phyloP scores from a whole-genome alignment of 2,797 vertebrate species.

The Spheniscus humboldti region DNA sequence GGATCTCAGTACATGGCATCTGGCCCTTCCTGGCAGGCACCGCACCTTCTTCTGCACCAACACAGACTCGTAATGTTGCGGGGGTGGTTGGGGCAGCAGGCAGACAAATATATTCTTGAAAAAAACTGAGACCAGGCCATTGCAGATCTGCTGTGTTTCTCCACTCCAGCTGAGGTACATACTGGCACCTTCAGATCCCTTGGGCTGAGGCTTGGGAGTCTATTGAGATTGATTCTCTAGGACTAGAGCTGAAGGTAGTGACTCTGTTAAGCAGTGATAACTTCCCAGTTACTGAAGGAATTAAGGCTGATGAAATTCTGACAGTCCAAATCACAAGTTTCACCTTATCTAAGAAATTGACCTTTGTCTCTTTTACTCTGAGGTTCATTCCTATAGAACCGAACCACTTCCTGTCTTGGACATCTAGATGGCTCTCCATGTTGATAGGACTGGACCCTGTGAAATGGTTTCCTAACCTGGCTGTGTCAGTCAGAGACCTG shows the following conservation, averaged over 20 bases:
- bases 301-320: neutral
- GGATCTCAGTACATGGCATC: neutral
- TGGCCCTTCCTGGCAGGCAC: neutral
- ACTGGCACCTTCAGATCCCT: neutral
- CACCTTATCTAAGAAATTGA: neutral
- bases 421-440: neutral
- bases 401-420: neutral
- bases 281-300: neutral
- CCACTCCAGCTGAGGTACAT: neutral
- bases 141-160: neutral
- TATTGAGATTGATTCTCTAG: neutral
- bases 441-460: neutral
- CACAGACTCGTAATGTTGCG: neutral
- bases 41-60: neutral
- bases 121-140: neutral
- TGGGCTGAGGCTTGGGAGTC: neutral
- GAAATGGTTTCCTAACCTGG: neutral
- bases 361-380: neutral
- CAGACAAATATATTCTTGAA: neutral
- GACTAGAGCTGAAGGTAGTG: neutral
- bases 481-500: neutral
- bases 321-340: neutral
- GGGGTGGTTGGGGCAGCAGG: neutral
- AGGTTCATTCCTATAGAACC: neutral
- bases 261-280: neutral